A percentile compares a stretch with the other conserved stretches of the same genome.
phyloP scores from a whole-genome alignment of 2,113 vertebrate species.

The Silurus glanis region DNA sequence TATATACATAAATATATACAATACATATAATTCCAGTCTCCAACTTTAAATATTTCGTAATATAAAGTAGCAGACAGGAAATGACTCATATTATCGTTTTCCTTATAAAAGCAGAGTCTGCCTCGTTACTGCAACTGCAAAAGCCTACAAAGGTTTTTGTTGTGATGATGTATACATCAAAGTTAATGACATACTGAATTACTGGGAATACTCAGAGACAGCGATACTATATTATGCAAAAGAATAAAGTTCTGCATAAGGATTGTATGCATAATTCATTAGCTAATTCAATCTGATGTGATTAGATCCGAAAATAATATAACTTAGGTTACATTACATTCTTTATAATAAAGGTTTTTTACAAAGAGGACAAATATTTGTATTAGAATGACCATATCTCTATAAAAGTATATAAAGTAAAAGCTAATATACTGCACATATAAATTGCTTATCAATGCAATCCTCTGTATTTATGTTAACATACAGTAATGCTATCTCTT shows the following conservation, averaged over 20 bases:
- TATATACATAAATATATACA: neutral
- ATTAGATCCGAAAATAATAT: neutral
- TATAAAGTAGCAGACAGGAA: neutral
- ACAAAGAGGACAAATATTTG: neutral
- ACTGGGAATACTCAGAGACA: neutral
- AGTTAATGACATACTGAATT: neutral
- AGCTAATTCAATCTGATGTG: neutral
- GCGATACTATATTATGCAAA: neutral
- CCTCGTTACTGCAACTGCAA: neutral
- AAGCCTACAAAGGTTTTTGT: neutral
- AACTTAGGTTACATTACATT: neutral
- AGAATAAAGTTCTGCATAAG: neutral
- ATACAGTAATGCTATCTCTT: neutral
- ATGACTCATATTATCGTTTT: neutral
- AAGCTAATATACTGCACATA: neutral
- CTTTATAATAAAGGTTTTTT: neutral
- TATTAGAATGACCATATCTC: neutral
- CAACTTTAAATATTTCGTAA: neutral
- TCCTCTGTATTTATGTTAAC: neutral
- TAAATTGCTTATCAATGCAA: neutral
- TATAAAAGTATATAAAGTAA: neutral
- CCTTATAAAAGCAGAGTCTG: neutral
- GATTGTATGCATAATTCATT: neutral
- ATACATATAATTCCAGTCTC: neutral
- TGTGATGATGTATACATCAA: neutral